Evolutionary conservation across 2,113 vertebrate genomes (phyloP).

Genomic region (Vulpes ferrilata): DNA sequence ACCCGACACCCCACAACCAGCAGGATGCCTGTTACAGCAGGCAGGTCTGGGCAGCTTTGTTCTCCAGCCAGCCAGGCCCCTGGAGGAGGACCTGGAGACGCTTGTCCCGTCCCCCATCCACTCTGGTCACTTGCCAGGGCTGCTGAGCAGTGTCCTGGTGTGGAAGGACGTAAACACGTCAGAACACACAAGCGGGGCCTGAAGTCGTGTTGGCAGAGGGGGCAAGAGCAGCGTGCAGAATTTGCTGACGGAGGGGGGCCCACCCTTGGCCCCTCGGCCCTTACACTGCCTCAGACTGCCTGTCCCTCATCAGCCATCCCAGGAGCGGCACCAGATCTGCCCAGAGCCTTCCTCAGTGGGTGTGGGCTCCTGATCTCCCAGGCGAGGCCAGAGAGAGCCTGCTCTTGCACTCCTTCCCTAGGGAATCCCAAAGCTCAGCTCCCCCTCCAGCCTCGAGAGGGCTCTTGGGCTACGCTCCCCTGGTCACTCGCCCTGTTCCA

Average conservation of each 20-base stretch:
- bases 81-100: not conserved
- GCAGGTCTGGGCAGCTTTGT: not conserved
- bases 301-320: accelerated
- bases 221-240: accelerated
- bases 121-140: not conserved
- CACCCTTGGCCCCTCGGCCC: accelerated
- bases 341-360: not conserved
- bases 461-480: not conserved
- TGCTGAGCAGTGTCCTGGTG: not conserved
- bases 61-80: not conserved
- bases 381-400: not conserved
- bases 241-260: not conserved
- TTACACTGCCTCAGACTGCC: not conserved
- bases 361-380: not conserved
- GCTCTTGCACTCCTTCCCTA: not conserved
- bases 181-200: not conserved
- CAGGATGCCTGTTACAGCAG: accelerated
- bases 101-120: not conserved
- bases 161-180: not conserved
- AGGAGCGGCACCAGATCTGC: not conserved
- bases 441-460: not conserved
- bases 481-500: not conserved
- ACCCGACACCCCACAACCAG: accelerated
- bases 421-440: not conserved
- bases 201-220: accelerated